Percentiles rank a stretch among this genome's conserved stretches.
Conservation (phyloP, 2,113 vertebrate genomes). For the Lophotis ruficrista region DNA sequence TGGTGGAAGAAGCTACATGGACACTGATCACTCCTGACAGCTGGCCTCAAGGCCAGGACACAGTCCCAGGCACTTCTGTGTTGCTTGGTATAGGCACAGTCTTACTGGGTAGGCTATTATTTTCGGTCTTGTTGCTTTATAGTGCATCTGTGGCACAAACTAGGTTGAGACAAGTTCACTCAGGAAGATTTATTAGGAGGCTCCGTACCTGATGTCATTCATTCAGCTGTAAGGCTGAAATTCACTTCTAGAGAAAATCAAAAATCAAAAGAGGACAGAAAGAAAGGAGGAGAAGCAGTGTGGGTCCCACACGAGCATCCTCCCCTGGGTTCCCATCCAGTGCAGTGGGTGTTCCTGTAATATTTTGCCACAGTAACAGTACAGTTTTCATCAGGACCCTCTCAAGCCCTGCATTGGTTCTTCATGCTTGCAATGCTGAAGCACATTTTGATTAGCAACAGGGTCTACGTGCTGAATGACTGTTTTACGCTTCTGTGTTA, state of each 20-base stretch:
- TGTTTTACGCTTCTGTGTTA: background rate
- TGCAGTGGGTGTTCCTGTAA: accelerated
- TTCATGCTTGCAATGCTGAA: background rate
- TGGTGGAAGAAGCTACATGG: background rate
- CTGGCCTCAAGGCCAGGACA: background rate
- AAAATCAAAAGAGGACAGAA: background rate
- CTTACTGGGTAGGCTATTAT: background rate
- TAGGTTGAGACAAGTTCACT: background rate
- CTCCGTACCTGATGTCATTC: background rate
- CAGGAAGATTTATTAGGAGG: background rate
- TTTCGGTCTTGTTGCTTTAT: background rate
- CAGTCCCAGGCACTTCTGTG: background rate
- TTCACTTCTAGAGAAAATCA: background rate
- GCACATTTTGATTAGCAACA: background rate
- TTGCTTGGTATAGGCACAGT: background rate
- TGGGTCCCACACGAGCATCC: background rate
- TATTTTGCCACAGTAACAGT: background rate
- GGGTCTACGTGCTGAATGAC: background rate
- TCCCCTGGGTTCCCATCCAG: background rate
- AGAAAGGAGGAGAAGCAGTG: background rate
- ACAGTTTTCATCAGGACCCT: background rate
- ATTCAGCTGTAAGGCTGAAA: background rate
- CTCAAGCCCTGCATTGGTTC: background rate
- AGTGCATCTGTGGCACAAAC: background rate
- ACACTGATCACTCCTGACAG: background rate